Percentiles rank a stretch among this genome's conserved stretches.
These are phyloP conservation scores for Dendrocopos noguchii DNA, from an alignment of 2,113 vertebrate species.

Conservation along the genomic window DNA sequence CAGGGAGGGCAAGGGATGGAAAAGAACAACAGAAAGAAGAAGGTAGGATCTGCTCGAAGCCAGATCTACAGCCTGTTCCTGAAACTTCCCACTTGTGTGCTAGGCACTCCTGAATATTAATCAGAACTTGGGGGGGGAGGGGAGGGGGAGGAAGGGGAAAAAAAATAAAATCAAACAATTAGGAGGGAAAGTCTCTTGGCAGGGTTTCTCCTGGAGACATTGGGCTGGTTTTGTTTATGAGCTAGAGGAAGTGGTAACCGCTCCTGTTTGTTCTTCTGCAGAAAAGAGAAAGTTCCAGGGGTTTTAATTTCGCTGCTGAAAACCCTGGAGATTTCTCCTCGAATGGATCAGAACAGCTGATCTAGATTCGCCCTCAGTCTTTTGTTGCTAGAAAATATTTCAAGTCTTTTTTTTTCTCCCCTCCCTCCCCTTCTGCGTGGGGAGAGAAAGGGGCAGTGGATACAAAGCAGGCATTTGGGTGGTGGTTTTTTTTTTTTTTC, in stretches of 20 bases:
- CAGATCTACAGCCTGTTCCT: constrained; percentile 15
- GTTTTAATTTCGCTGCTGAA: constrained; percentile 19
- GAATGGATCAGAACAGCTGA: constrained; percentile 1
- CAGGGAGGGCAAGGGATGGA: not conserved
- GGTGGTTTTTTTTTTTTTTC: not conserved
- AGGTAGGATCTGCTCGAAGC: not conserved
- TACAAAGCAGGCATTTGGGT: constrained; percentile 1
- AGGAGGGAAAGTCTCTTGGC: constrained; percentile 68
- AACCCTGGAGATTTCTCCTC: constrained; percentile 58
- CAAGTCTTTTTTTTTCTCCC: constrained; percentile 14
- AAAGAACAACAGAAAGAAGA: not conserved
- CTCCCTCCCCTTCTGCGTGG: constrained; percentile 30
- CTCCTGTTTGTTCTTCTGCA: constrained; percentile 74
- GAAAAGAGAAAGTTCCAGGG: constrained; percentile 54
- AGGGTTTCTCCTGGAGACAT: constrained; percentile 61
- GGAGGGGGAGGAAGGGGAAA: not conserved
- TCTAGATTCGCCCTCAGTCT: constrained; percentile 44
- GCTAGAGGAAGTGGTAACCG: constrained; percentile 73
- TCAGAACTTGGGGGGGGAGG: not conserved
- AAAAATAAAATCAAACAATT: constrained; percentile 31
- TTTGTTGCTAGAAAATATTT: constrained; percentile 44
- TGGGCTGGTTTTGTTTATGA: constrained; percentile 71
- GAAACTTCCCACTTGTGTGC: not conserved
- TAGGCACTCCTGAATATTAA: constrained; percentile 60
- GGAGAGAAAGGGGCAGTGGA: not conserved